Percentiles rank a stretch among this genome's conserved stretches.
These are phyloP conservation scores for Whitmania pigra DNA, from an alignment of 1,140 invertebrate species.

Conservation along the genomic window DNA sequence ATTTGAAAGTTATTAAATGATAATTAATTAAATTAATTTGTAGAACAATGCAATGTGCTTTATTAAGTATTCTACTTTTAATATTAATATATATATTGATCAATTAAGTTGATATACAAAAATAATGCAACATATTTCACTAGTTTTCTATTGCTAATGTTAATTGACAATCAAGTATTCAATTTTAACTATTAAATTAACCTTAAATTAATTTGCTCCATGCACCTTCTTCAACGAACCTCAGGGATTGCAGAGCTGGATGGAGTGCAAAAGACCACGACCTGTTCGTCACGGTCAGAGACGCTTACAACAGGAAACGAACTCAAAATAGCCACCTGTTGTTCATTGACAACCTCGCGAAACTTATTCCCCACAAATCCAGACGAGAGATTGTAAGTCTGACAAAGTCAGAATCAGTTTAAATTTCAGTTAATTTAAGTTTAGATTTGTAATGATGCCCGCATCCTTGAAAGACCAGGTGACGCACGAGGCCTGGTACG, in stretches of 20 bases:
- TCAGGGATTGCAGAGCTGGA: constrained; percentile 25
- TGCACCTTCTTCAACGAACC: not conserved
- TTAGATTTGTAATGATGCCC: not conserved
- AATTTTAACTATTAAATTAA: no score
- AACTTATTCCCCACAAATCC: constrained; percentile 33
- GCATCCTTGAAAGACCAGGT: constrained; percentile 26
- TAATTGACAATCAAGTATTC: no score
- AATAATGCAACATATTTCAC: no score
- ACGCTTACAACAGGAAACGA: constrained; percentile 34
- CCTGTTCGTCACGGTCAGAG: constrained; percentile 32
- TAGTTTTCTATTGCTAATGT: no score
- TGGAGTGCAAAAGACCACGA: constrained; percentile 36
- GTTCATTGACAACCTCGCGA: constrained; percentile 34
- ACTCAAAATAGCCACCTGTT: constrained; percentile 33
- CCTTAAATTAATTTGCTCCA: not conserved
- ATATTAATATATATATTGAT: no score
- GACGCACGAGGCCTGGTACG: constrained; percentile 37
- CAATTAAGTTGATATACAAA: no score
- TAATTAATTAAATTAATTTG: no score
- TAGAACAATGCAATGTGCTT: no score
- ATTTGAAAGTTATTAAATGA: not conserved
- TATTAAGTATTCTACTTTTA: no score
- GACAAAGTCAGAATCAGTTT: not conserved
- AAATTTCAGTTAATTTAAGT: no score
- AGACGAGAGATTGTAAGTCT: constrained; percentile 31